Percentiles rank a stretch among this genome's conserved stretches.
phyloP scores from a whole-genome alignment of 2,888 invertebrate genomes.

The Drosophila kokeensis region DNA sequence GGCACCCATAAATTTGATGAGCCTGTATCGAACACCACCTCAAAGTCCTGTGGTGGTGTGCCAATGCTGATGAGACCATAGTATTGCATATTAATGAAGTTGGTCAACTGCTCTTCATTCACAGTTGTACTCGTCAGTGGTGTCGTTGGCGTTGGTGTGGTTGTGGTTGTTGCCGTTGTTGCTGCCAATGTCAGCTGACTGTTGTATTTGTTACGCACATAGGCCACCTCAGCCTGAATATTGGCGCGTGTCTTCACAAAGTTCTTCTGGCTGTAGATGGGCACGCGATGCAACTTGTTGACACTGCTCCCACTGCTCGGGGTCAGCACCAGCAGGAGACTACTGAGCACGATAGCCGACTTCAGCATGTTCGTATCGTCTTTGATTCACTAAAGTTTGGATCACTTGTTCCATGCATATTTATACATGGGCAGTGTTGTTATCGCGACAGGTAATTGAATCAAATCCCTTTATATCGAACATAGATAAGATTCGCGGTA shows the following conservation, averaged over 20 bases:
- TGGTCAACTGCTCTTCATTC: conserved; percentile 47
- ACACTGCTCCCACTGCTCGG: background rate
- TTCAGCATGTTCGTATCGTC: conserved; percentile 35
- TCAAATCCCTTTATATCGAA: conserved; percentile 42
- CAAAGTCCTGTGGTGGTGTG: conserved; percentile 94
- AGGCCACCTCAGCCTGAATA: conserved; percentile 40
- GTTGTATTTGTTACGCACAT: conserved; percentile 57
- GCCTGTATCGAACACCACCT: conserved; percentile 95
- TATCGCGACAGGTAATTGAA: conserved; percentile 40
- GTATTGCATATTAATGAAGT: conserved; percentile 58
- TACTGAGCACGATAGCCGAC: conserved; percentile 22
- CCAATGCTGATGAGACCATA: conserved; percentile 91
- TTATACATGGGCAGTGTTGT: conserved; percentile 32
- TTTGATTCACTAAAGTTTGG: conserved; percentile 26
- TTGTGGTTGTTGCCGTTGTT: background rate
- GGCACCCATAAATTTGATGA: conserved; percentile 87
- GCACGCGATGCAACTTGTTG: conserved; percentile 32
- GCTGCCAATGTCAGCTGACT: background rate
- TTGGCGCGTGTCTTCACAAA: conserved; percentile 41
- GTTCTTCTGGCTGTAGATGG: conserved; percentile 31
- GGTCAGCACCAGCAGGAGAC: conserved; percentile 16
- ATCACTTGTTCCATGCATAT: conserved; percentile 9
- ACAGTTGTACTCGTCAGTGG: background rate
- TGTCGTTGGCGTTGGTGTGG: background rate
- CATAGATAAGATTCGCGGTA: conserved; percentile 43